Evolutionary conservation across 2,797 vertebrate genomes (phyloP).

Genomic region (Pseudomugil tenellus): DNA sequence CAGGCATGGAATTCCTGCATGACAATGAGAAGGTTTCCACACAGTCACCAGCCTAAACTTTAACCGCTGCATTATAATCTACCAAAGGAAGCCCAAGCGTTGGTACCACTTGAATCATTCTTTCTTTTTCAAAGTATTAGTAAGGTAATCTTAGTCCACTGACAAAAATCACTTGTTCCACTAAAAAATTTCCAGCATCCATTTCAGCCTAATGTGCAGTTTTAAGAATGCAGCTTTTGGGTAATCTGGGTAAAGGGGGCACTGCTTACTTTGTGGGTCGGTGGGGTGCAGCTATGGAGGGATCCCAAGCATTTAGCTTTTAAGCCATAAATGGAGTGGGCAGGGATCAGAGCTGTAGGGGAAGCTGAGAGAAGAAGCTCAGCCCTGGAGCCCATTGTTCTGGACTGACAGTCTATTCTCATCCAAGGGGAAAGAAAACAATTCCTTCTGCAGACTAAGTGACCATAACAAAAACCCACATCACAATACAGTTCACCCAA

Average conservation of each 20-base stretch:
- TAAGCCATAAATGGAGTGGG: conserved; percentile 67
- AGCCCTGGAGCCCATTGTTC: conserved; percentile 59
- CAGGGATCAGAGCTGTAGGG: conserved; percentile 51
- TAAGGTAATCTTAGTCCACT: conserved; percentile 31
- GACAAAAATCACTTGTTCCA: conserved; percentile 31
- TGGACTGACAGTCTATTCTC: conserved; percentile 61
- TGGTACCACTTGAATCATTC: conserved; percentile 27
- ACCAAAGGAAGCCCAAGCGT: conserved; percentile 40
- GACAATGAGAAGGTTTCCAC: conserved; percentile 66
- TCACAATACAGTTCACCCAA: conserved; percentile 50
- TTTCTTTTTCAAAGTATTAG: conserved; percentile 43
- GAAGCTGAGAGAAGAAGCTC: conserved; percentile 50
- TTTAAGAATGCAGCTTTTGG: conserved; percentile 29
- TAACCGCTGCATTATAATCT: conserved; percentile 45
- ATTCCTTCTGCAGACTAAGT: conserved; percentile 35
- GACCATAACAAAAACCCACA: conserved; percentile 59
- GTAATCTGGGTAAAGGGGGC: conserved; percentile 24
- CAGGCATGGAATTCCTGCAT: conserved; percentile 73
- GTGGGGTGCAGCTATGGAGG: conserved; percentile 15
- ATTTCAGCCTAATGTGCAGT: conserved; percentile 20
- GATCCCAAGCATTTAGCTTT: conserved; percentile 25
- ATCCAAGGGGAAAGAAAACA: conserved; percentile 15
- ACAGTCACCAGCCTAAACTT: conserved; percentile 61
- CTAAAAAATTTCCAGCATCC: conserved; percentile 30
- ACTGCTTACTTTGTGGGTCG: conserved; percentile 6